Evolutionary conservation across 2,888 invertebrate species (phyloP).

Genomic region (Bedellia somnulentella): DNA sequence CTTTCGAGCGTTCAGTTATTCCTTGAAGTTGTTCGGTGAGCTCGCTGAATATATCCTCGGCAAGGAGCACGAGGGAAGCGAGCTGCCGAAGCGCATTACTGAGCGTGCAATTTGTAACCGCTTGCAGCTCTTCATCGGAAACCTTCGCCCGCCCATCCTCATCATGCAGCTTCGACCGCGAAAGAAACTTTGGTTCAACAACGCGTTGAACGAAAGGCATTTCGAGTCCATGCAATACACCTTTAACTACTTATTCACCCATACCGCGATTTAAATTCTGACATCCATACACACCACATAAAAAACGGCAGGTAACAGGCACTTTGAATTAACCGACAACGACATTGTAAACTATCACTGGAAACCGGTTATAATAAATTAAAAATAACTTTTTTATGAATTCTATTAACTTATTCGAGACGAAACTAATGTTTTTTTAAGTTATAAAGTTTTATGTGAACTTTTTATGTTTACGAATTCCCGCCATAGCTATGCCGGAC

Average conservation of each 20-base stretch:
- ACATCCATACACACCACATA: constrained; percentile 54
- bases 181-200: constrained; percentile 79
- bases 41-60: constrained; percentile 85
- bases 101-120: constrained; percentile 84
- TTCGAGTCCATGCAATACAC: constrained; percentile 20
- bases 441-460: constrained; percentile 40
- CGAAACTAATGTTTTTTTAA: too few relatives aligned
- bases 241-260: constrained; percentile 43
- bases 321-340: constrained; percentile 61
- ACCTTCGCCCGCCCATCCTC: constrained; percentile 62
- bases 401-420: too few relatives aligned
- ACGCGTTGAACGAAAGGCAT: constrained; percentile 89
- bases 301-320: constrained; percentile 62
- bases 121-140: constrained; percentile 77
- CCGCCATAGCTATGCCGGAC: constrained; percentile 32
- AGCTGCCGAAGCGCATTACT: constrained; percentile 84
- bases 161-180: constrained; percentile 66
- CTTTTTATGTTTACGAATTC: constrained; percentile 43
- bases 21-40: constrained; percentile 74
- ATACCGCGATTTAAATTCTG: constrained; percentile 51
- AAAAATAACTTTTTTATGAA: constrained; percentile 18
- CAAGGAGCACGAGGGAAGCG: constrained; percentile 79
- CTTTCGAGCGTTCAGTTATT: constrained; percentile 73
- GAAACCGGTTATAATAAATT: constrained; percentile 17
- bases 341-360: constrained; percentile 48